Conservation (phyloP, 1,140 invertebrate genomes). For the Drosophila bipectinata region DNA sequence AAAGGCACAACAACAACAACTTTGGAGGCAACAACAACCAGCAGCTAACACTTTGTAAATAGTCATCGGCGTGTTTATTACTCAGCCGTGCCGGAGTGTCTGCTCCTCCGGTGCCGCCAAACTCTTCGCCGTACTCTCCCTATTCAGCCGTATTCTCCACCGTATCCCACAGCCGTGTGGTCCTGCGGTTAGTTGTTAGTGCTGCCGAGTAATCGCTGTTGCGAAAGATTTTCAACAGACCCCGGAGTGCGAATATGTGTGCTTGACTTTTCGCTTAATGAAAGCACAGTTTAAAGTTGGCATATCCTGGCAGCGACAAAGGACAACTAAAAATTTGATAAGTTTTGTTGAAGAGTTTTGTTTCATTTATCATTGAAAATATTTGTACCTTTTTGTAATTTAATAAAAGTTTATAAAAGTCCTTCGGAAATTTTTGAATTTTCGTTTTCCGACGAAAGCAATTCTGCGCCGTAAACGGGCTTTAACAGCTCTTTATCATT, state of each 20-base stretch:
- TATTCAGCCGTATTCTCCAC: neutral
- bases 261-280: constrained; percentile 48
- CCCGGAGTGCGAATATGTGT: neutral
- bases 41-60: constrained; percentile 66
- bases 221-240: constrained; percentile 36
- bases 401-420: too few relatives aligned
- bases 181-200: constrained; percentile 45
- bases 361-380: neutral
- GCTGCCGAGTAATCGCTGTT: constrained; percentile 46
- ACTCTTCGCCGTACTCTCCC: neutral
- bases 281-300: constrained; percentile 52
- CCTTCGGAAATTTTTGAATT: neutral
- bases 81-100: constrained; percentile 49
- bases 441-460: neutral
- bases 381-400: neutral
- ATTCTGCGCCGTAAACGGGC: neutral
- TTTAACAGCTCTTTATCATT: constrained; percentile 6
- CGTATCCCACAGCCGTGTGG: constrained; percentile 16
- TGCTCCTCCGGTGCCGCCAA: constrained; percentile 22
- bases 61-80: constrained; percentile 72
- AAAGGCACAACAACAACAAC: constrained; percentile 7
- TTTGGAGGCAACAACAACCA: constrained; percentile 9
- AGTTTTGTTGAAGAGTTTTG: neutral
- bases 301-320: constrained; percentile 7
- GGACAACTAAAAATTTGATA: constrained; percentile 2